Percentiles rank a stretch among this genome's conserved stretches.
Evolutionary conservation across 2,113 vertebrate species (phyloP).

Genomic region (Zapornia atra): DNA sequence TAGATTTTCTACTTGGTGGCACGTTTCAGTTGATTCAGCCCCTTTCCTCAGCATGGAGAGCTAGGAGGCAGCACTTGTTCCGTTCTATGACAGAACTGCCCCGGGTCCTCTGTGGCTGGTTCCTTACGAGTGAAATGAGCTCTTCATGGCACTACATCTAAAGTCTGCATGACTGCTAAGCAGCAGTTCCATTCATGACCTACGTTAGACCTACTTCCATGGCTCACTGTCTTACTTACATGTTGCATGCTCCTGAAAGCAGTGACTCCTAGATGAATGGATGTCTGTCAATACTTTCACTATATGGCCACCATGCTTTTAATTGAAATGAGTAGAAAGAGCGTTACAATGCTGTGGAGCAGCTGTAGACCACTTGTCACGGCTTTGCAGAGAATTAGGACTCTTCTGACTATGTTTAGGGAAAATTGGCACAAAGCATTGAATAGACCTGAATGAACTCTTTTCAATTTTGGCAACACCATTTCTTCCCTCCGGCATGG

Average conservation of each 20-base stretch:
- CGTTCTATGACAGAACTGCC: not conserved
- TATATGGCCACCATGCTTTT: not conserved
- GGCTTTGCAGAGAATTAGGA: not conserved
- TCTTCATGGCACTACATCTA: rapidly evolving
- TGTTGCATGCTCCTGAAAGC: not conserved
- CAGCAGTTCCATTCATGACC: not conserved
- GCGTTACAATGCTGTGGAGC: not conserved
- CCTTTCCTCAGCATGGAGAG: not conserved
- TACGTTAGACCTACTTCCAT: not conserved
- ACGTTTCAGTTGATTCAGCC: not conserved
- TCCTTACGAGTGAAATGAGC: not conserved
- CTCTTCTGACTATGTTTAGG: not conserved
- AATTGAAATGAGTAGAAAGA: not conserved
- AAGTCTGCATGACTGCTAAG: not conserved
- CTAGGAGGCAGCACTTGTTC: not conserved
- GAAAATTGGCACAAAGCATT: not conserved
- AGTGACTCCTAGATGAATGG: too few species aligned
- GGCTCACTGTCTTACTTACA: not conserved
- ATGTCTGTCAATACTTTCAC: not conserved
- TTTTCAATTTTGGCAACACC: not conserved
- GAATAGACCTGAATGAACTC: not conserved
- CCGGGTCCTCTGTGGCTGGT: not conserved
- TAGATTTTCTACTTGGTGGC: not conserved
- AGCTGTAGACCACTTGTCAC: not conserved
- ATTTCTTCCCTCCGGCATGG: not conserved